Conservation (phyloP, 2,113 vertebrate species). For the Capreolus pygargus region DNA sequence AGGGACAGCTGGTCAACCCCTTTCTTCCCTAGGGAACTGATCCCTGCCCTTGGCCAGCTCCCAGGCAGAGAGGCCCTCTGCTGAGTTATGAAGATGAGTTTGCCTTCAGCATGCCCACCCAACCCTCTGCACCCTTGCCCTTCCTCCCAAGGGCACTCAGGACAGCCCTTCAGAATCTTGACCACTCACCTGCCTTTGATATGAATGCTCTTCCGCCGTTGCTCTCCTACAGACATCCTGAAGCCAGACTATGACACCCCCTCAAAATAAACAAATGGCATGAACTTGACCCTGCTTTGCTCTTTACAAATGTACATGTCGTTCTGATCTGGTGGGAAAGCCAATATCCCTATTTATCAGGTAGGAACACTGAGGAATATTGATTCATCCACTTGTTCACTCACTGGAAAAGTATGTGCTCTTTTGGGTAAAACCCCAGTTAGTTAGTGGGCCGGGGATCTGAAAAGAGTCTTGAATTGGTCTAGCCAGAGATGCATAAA, state of each 20-base stretch:
- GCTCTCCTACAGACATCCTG: neutral
- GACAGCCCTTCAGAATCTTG: neutral
- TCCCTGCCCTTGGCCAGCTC: neutral
- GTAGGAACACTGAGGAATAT: neutral
- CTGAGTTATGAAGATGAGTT: neutral
- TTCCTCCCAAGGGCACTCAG: fast-evolving
- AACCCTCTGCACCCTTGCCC: neutral
- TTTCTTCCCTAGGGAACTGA: neutral
- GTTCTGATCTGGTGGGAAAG: too few relatives aligned
- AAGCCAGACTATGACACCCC: neutral
- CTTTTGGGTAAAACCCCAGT: neutral
- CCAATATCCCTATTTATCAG: neutral
- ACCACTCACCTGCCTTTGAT: neutral
- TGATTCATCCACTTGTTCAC: neutral
- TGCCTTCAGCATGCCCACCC: neutral
- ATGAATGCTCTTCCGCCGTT: fast-evolving
- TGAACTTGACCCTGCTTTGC: neutral
- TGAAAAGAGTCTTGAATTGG: neutral
- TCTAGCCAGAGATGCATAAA: neutral
- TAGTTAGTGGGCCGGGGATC: neutral
- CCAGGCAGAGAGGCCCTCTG: neutral
- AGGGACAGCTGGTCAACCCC: neutral
- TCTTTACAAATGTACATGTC: neutral
- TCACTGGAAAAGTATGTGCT: neutral
- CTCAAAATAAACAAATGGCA: fast-evolving